Percentiles rank a stretch among this genome's conserved stretches.
phyloP scores from a whole-genome alignment of 1,140 invertebrate species.

The Galendromus occidentalis region DNA sequence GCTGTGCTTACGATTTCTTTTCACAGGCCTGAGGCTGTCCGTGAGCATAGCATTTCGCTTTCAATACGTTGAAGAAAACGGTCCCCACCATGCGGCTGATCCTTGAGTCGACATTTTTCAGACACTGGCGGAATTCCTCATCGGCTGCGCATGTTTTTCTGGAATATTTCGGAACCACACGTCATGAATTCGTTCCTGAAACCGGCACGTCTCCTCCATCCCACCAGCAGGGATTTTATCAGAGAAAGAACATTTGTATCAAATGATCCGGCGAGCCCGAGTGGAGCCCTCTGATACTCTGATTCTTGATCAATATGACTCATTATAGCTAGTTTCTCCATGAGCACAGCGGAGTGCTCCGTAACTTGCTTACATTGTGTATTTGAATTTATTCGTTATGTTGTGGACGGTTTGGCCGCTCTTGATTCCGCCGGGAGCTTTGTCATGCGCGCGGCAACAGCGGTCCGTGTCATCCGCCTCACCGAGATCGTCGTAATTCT shows the following conservation, averaged over 20 bases:
- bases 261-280: no score
- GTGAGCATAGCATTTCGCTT: not conserved
- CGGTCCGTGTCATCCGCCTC: conserved; percentile 40
- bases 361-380: not conserved
- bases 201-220: no score
- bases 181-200: no score
- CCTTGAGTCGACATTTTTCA: not conserved
- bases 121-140: not conserved
- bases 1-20: not conserved
- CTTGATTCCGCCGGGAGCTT: conserved; percentile 29
- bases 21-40: not conserved
- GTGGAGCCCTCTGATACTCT: no score
- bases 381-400: not conserved
- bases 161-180: not conserved
- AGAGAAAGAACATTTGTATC: no score
- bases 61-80: not conserved
- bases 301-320: no score
- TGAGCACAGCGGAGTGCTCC: no score
- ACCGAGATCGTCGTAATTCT: conserved; percentile 46
- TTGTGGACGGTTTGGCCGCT: not conserved
- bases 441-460: conserved; percentile 55
- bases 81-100: not conserved
- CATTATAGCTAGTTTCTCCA: no score
- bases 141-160: conserved; percentile 1
- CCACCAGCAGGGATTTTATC: no score